These are phyloP conservation scores for Drosophila anomelani DNA, from an alignment of 2,888 invertebrate species.

Conservation along the genomic window DNA sequence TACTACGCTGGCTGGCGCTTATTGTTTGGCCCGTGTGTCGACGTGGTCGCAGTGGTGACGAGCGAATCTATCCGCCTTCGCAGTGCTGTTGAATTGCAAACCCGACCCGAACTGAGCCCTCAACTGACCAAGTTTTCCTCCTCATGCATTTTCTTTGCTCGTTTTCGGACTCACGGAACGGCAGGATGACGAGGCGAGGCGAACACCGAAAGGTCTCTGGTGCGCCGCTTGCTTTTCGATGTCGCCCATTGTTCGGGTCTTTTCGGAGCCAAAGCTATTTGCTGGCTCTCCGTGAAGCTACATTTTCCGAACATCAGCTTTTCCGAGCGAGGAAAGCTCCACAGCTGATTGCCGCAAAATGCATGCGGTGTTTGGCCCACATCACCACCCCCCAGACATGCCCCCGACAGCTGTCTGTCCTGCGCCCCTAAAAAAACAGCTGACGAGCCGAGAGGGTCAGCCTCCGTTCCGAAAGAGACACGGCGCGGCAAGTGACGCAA, in stretches of 20 bases:
- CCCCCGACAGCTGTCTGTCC: slow-evolving; percentile 15
- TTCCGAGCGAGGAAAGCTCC: slow-evolving; percentile 54
- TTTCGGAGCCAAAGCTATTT: slow-evolving; percentile 58
- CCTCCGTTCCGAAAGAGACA: slow-evolving; percentile 57
- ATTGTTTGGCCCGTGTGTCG: slow-evolving; percentile 45
- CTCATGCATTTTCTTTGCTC: slow-evolving; percentile 71
- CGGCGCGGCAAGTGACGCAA: slow-evolving; percentile 68
- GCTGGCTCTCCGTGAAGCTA: slow-evolving; percentile 54
- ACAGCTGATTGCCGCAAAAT: slow-evolving; percentile 42
- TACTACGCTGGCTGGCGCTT: slow-evolving; percentile 50
- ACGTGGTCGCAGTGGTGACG: slow-evolving; percentile 20
- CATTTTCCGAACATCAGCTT: slow-evolving; percentile 38
- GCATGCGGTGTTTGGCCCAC: slow-evolving; percentile 33
- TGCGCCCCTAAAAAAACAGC: slow-evolving; percentile 55
- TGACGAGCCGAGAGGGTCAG: slow-evolving; percentile 41
- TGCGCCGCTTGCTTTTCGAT: slow-evolving; percentile 68
- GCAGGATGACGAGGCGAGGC: slow-evolving; percentile 38
- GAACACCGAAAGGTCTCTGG: slow-evolving; percentile 43
- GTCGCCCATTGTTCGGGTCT: slow-evolving; percentile 50
- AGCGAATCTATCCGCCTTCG: slow-evolving; percentile 59
- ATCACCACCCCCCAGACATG: slow-evolving; percentile 4
- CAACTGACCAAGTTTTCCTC: slow-evolving; percentile 78
- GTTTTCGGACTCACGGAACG: slow-evolving; percentile 26
- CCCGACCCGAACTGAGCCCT: slow-evolving; percentile 84
- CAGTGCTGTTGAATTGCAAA: slow-evolving; percentile 83